A percentile compares a stretch with the other conserved stretches of the same genome.
These are phyloP conservation scores for Mormoops blainvillei DNA, from an alignment of 2,113 vertebrate species.

Conservation along the genomic window DNA sequence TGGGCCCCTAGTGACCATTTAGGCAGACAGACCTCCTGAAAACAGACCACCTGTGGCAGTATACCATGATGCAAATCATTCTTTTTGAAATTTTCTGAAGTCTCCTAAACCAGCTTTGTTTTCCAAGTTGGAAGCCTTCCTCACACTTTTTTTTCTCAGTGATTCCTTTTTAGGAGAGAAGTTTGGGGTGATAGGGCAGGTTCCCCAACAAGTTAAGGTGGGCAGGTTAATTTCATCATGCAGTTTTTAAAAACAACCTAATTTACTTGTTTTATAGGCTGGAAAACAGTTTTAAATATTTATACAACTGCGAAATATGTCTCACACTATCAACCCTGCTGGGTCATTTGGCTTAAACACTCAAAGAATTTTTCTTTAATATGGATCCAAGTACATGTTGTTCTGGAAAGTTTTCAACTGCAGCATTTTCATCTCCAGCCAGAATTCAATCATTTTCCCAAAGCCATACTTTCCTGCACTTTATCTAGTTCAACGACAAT, in stretches of 20 bases:
- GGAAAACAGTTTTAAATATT: constrained; percentile 76
- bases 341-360: constrained; percentile 77
- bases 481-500: constrained; percentile 61
- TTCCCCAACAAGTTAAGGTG: neutral
- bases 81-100: neutral
- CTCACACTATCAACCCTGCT: constrained; percentile 70
- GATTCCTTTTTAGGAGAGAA: constrained; percentile 6
- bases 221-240: constrained; percentile 49
- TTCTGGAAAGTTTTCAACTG: constrained; percentile 82
- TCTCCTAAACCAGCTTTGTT: neutral
- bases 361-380: constrained; percentile 79
- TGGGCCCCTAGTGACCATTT: neutral
- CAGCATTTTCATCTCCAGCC: constrained; percentile 81
- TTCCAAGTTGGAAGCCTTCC: neutral
- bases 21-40: neutral
- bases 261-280: constrained; percentile 70
- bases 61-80: neutral
- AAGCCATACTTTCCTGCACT: constrained; percentile 72
- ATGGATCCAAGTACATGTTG: constrained; percentile 84
- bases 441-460: constrained; percentile 70
- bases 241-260: constrained; percentile 45
- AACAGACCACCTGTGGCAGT: neutral
- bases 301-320: constrained; percentile 75
- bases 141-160: neutral
- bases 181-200: neutral